Evolutionary conservation across 2,113 vertebrate species (phyloP), one percentile per base, ranked within the genome.

Genomic region (Petrocephalus microphthalmus): DNA sequence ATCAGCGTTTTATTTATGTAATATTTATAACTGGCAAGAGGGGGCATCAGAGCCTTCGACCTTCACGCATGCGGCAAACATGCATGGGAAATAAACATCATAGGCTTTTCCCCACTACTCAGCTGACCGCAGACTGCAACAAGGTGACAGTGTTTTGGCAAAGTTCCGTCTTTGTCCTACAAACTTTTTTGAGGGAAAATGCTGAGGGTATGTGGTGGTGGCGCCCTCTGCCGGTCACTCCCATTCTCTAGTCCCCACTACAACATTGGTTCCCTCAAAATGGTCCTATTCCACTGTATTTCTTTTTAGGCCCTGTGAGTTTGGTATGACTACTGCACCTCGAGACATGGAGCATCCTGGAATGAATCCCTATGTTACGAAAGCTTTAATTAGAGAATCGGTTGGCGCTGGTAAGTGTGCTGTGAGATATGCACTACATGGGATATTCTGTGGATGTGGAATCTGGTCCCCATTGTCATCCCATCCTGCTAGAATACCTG

Each of bases 11-110:
- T 67, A 87, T 87, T 87, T 52, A 86, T 86, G 54, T 13, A 8
- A 57, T 87, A 87, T 87, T 87, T 87, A 71, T 71, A 60, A n/a
- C 64, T 87, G 57, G 2, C 25, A 25, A 15, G 29, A 57, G 86
- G 20, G 42, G 85, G 42, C 20, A n/a, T 49, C 37, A 13, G 22
- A 47, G 42, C 25, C 42, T 42, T 83, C 22, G 3, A 83, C 42
- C 45, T 83, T 83, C 81, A 49, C 0, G 4, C 37, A 15, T 71
- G 67, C 8, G 29, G 11, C 5, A 10, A 71, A 15, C 13, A 33
- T 13, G 25, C 78, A 83, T 45, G 10, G 47, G 19, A 33, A 83
- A 42, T 82, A 45, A 47, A 83, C 37, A 37, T 33, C 29, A 10
- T 7, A 60, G 56, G 22, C 56, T n/a, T 60, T n/a, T 60, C 56